phyloP scores from a whole-genome alignment of 2,113 vertebrate species.

The Varanus komodoensis region DNA sequence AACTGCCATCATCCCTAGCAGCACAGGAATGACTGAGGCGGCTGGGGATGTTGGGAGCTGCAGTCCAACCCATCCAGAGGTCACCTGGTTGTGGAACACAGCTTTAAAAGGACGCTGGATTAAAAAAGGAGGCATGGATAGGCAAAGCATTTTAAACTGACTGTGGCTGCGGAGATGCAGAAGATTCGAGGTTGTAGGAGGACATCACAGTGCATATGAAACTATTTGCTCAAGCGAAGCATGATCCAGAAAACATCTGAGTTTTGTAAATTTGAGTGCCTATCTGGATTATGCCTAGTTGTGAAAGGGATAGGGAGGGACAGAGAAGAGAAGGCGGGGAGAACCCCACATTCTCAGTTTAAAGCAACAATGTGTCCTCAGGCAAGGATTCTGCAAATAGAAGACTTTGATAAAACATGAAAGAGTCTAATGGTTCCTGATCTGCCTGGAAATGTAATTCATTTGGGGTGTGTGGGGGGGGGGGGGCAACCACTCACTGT shows the following conservation, averaged over 20 bases:
- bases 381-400: neutral
- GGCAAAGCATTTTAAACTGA: neutral
- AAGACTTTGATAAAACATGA: neutral
- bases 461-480: neutral
- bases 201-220: neutral
- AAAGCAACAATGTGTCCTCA: neutral
- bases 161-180: neutral
- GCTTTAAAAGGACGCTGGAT: neutral
- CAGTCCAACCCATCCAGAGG: too few species aligned
- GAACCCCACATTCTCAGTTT: neutral
- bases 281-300: too few species aligned
- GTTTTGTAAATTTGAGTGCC: too few species aligned
- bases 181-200: neutral
- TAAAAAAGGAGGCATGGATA: neutral
- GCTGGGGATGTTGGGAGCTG: too few species aligned
- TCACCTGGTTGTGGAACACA: too few species aligned
- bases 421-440: neutral
- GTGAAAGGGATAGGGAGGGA: too few species aligned
- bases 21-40: too few species aligned
- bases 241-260: too few species aligned
- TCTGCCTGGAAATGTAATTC: neutral
- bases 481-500: neutral
- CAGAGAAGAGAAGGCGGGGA: too few species aligned
- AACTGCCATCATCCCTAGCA: too few species aligned
- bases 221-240: neutral